These are phyloP conservation scores for Cephonodes hylas DNA, from an alignment of 2,888 invertebrate species.

Conservation along the genomic window DNA sequence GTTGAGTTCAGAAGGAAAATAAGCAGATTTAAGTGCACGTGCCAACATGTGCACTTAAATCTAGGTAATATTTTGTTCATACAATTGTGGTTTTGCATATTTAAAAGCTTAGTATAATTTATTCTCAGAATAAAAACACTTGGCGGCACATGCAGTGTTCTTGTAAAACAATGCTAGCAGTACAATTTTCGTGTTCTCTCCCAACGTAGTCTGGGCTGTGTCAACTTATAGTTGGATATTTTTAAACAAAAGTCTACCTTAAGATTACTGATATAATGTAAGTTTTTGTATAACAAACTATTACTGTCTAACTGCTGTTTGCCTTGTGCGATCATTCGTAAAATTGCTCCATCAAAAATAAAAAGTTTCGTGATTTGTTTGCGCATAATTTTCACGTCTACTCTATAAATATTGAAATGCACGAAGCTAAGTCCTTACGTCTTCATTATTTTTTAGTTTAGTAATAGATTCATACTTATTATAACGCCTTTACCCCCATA, in stretches of 20 bases:
- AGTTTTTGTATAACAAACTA: not conserved
- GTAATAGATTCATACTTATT: not conserved
- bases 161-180: not conserved
- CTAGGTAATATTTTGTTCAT: too few species aligned
- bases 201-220: not conserved
- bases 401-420: not conserved
- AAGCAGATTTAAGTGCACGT: too few species aligned
- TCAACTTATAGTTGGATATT: not conserved
- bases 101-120: not conserved
- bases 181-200: not conserved
- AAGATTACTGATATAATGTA: not conserved
- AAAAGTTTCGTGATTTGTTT: not conserved
- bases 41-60: too few species aligned
- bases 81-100: not conserved
- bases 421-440: not conserved
- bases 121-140: not conserved
- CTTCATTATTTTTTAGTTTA: not conserved
- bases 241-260: not conserved
- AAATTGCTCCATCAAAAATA: slow-evolving; percentile 5
- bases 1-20: too few species aligned
- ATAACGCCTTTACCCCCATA: too few species aligned
- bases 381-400: not conserved
- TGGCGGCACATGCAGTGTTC: not conserved
- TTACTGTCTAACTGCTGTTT: not conserved
- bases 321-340: slow-evolving; percentile 1